Base-by-base conservation (phyloP, 64 coral and sea anemone species). In the Porites australiensis region DNA sequence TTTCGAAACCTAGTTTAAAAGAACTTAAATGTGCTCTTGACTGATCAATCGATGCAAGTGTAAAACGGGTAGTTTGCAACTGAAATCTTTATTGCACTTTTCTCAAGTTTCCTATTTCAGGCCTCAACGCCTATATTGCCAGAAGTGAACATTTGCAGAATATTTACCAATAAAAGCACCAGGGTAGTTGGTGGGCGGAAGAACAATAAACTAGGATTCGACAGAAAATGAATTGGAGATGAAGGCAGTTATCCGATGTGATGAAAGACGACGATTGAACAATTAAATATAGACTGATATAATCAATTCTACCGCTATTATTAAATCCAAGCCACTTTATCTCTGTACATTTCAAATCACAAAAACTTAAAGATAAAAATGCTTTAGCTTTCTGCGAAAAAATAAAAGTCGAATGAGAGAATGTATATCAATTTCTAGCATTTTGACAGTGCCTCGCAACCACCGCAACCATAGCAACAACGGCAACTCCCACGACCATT, bases 401-500 rank as follows among this genome's bases (percentile, higher is more conserved):
- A 84, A 76, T 50, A 74, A 13, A 14, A 46, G 47, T 9, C 6
- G 8, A 47, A 63, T 65, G 37, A 61, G 65, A 82, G 20, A 47
- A 51, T 14, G 13, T 6, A 68, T 68, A 51, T 84, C 47, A 84
- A 84, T 68, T 84, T 81, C 92, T 94, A 16, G 95, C 82, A 54
- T 96, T 96, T 67, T 99, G 98, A 79, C 94, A 99, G 87, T 99
- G 98, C 84, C 98, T 96, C 51, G 98, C 98, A 78, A 99, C 98
- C 44, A 99, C 98, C 11, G 98, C 98, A 69, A 99, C 94, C 98
- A 99, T 99, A 79, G 98, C 98, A 94, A 99, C 98, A 20, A 99
- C 91, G 65, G 98, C 98, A 21, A 99, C 98, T 47, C 98, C 98
- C 6, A 99, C 98, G 2, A 99, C 98, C 98, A 99, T 99, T 89